Conservation (phyloP, 2,888 invertebrate genomes). For the Didymodactylos carnosus region DNA sequence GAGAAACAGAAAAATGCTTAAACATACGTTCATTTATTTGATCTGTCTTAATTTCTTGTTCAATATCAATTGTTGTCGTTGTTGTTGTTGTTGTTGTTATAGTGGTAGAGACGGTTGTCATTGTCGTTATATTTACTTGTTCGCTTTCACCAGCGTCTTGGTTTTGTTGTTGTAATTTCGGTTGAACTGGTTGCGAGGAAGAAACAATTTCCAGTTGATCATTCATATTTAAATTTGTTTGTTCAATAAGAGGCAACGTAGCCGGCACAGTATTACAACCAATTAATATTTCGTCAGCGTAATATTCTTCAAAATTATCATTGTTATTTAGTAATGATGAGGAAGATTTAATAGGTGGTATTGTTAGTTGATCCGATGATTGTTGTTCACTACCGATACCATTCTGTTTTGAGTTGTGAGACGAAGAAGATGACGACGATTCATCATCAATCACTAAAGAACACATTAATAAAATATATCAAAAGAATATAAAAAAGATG, state of each 20-base stretch:
- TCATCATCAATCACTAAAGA: no score
- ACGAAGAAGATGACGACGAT: no score
- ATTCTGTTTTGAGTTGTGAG: background rate
- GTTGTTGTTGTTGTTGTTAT: background rate
- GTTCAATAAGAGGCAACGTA: background rate
- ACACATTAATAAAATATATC: no score
- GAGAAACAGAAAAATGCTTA: no score
- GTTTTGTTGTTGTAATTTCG: no score
- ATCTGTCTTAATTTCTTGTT: no score
- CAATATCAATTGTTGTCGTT: background rate
- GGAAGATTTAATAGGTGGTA: background rate
- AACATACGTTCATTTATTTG: no score
- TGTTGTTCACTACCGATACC: background rate
- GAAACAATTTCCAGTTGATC: background rate
- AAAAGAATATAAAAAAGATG: no score
- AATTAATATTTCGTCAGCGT: background rate
- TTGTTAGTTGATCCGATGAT: no score
- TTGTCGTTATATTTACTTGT: no score
- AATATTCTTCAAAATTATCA: background rate
- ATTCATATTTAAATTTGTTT: background rate
- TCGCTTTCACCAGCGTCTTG: no score
- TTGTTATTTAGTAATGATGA: background rate
- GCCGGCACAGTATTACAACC: background rate
- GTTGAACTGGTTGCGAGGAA: background rate
- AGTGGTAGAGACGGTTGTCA: no score